Evolutionary conservation across 2,113 vertebrate species (phyloP).

Genomic region (Glareola pratincola): DNA sequence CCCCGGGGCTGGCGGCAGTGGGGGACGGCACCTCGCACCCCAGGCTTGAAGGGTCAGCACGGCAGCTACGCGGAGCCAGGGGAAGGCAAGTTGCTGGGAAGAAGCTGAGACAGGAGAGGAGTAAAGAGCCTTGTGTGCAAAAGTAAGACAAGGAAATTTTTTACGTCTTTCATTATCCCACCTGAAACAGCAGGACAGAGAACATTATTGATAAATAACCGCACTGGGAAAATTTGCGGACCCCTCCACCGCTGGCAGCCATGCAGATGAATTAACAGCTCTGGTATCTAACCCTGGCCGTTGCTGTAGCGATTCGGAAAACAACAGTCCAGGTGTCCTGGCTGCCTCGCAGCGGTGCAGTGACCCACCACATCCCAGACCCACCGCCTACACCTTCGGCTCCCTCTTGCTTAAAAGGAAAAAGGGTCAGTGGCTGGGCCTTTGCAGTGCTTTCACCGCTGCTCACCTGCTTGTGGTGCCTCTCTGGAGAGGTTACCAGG

Average conservation of each 20-base stretch:
- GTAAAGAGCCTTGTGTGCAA: neutral
- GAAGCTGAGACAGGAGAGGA: neutral
- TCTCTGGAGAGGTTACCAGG: neutral
- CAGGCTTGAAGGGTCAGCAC: neutral
- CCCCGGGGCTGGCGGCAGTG: rapidly evolving
- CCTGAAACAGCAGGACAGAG: constrained; percentile 18
- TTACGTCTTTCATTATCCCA: neutral
- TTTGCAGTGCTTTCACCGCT: neutral
- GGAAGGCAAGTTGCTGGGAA: neutral
- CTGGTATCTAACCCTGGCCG: neutral
- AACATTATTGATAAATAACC: constrained; percentile 16
- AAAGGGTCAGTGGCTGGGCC: neutral
- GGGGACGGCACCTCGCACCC: neutral
- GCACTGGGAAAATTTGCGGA: neutral
- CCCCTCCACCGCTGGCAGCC: neutral
- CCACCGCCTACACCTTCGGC: neutral
- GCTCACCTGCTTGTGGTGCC: rapidly evolving
- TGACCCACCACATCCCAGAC: neutral
- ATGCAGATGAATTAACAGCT: neutral
- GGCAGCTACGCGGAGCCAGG: rapidly evolving
- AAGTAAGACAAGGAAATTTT: neutral
- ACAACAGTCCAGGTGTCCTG: constrained; percentile 10
- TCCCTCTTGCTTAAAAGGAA: neutral
- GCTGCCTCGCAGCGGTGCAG: neutral
- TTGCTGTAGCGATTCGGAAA: neutral